Evolutionary conservation across 2,797 vertebrate genomes (phyloP), one percentile per base, ranked within the genome.

Genomic region (Sphenodon punctatus): DNA sequence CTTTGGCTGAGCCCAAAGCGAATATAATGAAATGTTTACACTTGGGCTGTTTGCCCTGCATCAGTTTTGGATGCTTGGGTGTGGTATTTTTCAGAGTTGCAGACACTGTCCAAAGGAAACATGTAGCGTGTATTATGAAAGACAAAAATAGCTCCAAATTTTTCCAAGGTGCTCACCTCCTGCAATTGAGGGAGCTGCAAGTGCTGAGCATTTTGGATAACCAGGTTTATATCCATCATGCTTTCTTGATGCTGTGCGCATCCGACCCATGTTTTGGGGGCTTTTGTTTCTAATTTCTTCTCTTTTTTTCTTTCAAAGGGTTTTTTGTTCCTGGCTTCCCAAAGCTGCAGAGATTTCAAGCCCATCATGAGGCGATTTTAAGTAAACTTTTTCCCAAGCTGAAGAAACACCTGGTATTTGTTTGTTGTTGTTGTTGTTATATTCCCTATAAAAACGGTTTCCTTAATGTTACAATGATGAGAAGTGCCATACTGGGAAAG

Each of bases 281-380:
- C 66, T 30, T 23, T 82, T 82, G 4, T 71, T 80, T 68, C 49
- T 81, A 58, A 74, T 56, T 30, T 5, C 43, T 69, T 78, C 46
- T 45, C 36, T 8, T 71, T 56, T 87, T 88, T 87, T 55, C 32
- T 64, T 48, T 0, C 78, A 20, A 82, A 97, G 97, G 97, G 13
- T 97, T 98, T 91, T 97, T 97, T 83, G 96, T 97, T 58, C 97
- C 97, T 3, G 97, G 97, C 4, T 97, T 98, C 87, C 97, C 97
- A 8, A 98, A 98, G 94, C 95, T 97, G 49, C 97, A 96, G 76
- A 90, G 97, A 10, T 97, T 97, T 92, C 97, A 98, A 94, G 93
- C 94, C 23, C 97, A 98, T 75, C 98, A 97, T 0, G 97, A 97
- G 78, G 96, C 96, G 93, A 95, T 98, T 86, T 93, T 97, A 74